A percentile compares a stretch with the other conserved stretches of the same genome.
These are phyloP conservation scores for Felis catus DNA, from an alignment of 2,113 vertebrate species.

Conservation along the genomic window DNA sequence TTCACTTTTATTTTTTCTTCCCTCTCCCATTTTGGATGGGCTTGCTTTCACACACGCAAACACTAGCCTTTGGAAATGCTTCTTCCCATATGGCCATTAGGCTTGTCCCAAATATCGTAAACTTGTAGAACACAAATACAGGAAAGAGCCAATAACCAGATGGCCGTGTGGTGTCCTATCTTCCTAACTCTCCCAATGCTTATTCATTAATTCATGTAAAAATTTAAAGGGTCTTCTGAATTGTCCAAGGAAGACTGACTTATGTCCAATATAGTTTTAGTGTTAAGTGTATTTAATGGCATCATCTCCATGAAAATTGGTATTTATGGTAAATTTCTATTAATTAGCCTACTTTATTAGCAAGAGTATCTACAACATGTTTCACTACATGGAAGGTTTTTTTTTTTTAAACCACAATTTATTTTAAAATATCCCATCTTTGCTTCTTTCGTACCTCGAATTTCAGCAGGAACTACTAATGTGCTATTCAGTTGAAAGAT, in stretches of 20 bases:
- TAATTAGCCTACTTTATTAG: conserved; percentile 9
- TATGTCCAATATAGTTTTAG: neutral
- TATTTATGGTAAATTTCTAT: conserved; percentile 4
- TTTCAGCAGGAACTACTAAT: neutral
- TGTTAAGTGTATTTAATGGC: neutral
- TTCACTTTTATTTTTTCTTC: neutral
- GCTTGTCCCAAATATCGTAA: neutral
- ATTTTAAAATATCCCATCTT: neutral
- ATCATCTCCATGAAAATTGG: conserved; percentile 18
- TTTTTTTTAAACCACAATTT: neutral
- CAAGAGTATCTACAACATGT: neutral
- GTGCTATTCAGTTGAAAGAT: conserved; percentile 17
- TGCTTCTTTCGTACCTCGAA: conserved; percentile 24
- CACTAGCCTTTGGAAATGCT: neutral
- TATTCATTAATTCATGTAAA: neutral
- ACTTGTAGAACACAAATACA: neutral
- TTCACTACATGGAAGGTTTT: neutral
- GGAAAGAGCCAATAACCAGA: neutral
- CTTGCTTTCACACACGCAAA: neutral
- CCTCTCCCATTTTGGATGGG: too few species aligned
- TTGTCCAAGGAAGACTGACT: neutral
- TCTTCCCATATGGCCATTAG: neutral
- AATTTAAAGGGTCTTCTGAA: neutral
- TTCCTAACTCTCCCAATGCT: too few species aligned
- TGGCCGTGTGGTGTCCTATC: neutral